Evolutionary conservation across 2,888 invertebrate genomes (phyloP), one percentile per base, ranked within the genome.

Genomic region (Cinara cedri): DNA sequence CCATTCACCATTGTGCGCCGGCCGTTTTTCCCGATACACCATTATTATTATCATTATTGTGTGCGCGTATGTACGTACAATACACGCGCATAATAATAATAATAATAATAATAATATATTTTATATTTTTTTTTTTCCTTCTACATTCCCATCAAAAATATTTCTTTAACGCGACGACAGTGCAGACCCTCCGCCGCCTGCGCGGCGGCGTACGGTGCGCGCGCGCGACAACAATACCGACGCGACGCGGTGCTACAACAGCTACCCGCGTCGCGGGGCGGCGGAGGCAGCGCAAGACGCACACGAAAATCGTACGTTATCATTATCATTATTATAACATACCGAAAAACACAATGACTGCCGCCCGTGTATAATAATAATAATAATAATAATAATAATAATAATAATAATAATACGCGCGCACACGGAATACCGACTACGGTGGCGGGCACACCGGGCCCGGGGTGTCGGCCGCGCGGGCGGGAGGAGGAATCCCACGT

Each of bases 161-260:
- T 78, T 70, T 78, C 66, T 66, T 68, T 60, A n/a, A 70, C 26
- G 49, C n/a, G 24, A n/a, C 68, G 24, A 60, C n/a, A n/a, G n/a
- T n/a, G 21, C 44, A 44, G 42, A 62, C 51, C 63, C 62, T 26
- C 34, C 16, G 71, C 49, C 26, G 51, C 49, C 16, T n/a, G 42
- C 54, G 49, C 62, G 16, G n/a, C 49, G 24, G n/a, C 8, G 9
- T 16, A 44, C 42, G 19, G 34, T n/a, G n/a, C n/a, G 34, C 6
- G 6, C 34, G 6, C 34, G 34, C 62, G 49, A 62, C 62, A 71
- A 55, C 55, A 55, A 70, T 70, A 54, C 26, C 34, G 34, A 34
- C 3, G 34, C 34, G n/a, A 34, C 34, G 34, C 34, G 34, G 34
- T 34, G 6, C 34, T n/a, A n/a, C n/a, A n/a, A n/a, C n/a, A n/a